These are phyloP conservation scores for Thymallus thymallus DNA, from an alignment of 2,113 vertebrate genomes.

Conservation along the genomic window DNA sequence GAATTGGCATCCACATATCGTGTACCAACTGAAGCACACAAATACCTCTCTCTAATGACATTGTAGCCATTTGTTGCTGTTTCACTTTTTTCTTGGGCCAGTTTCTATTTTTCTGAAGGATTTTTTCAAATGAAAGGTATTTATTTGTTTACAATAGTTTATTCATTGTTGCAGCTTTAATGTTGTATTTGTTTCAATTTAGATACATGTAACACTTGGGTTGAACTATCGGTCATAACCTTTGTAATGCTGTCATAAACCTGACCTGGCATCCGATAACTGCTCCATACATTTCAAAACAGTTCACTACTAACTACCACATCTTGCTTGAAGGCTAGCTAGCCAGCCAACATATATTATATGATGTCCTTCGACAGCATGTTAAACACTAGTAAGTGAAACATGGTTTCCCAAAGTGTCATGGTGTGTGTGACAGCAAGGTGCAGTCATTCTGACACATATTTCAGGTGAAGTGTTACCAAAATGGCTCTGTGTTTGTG, in stretches of 20 bases:
- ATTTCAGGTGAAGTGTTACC: slow-evolving; percentile 59
- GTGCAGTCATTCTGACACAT: slow-evolving; percentile 22
- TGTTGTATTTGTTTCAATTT: slow-evolving; percentile 31
- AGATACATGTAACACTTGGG: slow-evolving; percentile 44
- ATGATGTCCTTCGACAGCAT: not conserved
- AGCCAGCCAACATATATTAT: not conserved
- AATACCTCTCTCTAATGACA: slow-evolving; percentile 63
- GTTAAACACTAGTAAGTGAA: not conserved
- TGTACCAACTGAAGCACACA: slow-evolving; percentile 45
- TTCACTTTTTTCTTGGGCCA: slow-evolving; percentile 52
- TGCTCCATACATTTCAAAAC: not conserved
- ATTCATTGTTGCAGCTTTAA: slow-evolving; percentile 52
- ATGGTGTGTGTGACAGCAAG: not conserved
- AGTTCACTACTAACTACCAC: not conserved
- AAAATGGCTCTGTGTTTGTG: slow-evolving; percentile 16
- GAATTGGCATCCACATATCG: slow-evolving; percentile 11
- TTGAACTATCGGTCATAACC: slow-evolving; percentile 53
- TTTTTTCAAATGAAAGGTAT: slow-evolving; percentile 55
- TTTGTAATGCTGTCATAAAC: slow-evolving; percentile 5
- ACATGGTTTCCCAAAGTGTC: not conserved
- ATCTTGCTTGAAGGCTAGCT: not conserved
- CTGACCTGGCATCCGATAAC: not conserved
- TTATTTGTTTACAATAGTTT: slow-evolving; percentile 67
- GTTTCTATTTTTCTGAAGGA: slow-evolving; percentile 66
- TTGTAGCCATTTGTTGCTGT: slow-evolving; percentile 47